Conservation (phyloP, 2,797 vertebrate genomes). For the Phoebastria nigripes region DNA sequence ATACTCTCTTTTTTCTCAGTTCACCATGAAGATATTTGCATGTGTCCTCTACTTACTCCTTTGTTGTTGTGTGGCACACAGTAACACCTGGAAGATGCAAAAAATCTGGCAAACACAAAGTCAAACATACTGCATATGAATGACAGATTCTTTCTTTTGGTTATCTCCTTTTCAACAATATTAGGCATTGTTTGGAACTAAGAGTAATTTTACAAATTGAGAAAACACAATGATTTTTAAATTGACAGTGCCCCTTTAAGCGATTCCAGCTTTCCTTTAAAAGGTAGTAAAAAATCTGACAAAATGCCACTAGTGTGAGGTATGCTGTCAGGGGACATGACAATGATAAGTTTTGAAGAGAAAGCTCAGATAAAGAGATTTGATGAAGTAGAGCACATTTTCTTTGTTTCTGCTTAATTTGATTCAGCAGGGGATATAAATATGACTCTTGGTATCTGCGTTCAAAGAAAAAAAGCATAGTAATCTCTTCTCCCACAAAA, state of each 20-base stretch:
- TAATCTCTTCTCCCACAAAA: not conserved
- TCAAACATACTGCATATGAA: not conserved
- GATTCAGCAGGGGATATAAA: slow-evolving; percentile 1
- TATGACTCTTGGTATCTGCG: not conserved
- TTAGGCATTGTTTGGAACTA: not conserved
- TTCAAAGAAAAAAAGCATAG: not conserved
- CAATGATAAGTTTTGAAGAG: slow-evolving; percentile 6
- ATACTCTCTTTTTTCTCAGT: not conserved
- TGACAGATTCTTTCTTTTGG: not conserved
- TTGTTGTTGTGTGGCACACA: not conserved
- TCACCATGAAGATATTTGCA: not conserved
- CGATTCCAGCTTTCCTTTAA: not conserved
- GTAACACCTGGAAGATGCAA: not conserved
- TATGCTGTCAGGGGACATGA: not conserved
- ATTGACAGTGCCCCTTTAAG: not conserved
- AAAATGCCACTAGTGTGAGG: not conserved
- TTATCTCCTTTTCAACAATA: not conserved
- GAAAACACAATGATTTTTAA: not conserved
- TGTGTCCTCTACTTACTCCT: not conserved
- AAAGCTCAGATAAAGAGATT: not conserved
- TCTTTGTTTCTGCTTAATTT: slow-evolving; percentile 49
- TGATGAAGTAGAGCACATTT: slow-evolving; percentile 6
- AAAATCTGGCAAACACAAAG: not conserved
- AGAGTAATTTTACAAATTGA: not conserved
- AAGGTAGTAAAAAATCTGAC: not conserved